phyloP scores from a whole-genome alignment of 64 coral and sea anemone genomes.

The Montipora cactus region DNA sequence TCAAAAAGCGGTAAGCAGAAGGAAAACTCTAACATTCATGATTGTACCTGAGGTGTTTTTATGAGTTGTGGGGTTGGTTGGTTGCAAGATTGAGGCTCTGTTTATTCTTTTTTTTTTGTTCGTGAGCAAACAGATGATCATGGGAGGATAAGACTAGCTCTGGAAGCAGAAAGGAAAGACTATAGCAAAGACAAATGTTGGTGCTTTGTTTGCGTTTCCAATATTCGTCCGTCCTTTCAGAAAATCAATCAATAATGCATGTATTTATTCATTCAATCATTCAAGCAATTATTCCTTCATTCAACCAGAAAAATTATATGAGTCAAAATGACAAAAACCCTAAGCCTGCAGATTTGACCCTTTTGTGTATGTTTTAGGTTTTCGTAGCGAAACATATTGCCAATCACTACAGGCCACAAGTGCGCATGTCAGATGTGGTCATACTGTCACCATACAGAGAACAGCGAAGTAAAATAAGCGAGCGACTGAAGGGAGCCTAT shows the following conservation, averaged over 20 bases:
- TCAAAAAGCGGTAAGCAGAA: conserved; percentile 62
- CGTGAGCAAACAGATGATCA: neutral
- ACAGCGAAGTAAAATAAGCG: conserved; percentile 61
- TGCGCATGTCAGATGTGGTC: conserved; percentile 56
- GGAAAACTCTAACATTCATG: neutral
- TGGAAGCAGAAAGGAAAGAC: neutral
- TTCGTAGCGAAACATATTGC: conserved; percentile 82
- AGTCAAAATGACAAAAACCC: too few species aligned
- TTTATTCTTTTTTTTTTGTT: too few species aligned
- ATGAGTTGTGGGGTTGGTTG: too few species aligned
- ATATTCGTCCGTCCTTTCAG: too few species aligned
- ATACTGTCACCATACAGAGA: conserved; percentile 85
- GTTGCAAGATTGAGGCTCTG: neutral
- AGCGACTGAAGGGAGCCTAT: conserved; percentile 56
- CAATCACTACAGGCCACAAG: conserved; percentile 15
- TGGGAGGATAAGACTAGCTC: neutral
- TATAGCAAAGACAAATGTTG: too few species aligned
- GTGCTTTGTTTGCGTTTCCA: too few species aligned
- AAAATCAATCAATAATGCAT: too few species aligned
- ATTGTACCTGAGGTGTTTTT: too few species aligned
- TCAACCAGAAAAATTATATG: too few species aligned
- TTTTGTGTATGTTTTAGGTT: conserved; percentile 45
- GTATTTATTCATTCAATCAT: too few species aligned
- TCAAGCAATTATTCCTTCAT: too few species aligned
- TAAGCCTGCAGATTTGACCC: too few species aligned